phyloP scores from a whole-genome alignment of 2,888 invertebrate genomes.

The Eupsilia transversa region DNA sequence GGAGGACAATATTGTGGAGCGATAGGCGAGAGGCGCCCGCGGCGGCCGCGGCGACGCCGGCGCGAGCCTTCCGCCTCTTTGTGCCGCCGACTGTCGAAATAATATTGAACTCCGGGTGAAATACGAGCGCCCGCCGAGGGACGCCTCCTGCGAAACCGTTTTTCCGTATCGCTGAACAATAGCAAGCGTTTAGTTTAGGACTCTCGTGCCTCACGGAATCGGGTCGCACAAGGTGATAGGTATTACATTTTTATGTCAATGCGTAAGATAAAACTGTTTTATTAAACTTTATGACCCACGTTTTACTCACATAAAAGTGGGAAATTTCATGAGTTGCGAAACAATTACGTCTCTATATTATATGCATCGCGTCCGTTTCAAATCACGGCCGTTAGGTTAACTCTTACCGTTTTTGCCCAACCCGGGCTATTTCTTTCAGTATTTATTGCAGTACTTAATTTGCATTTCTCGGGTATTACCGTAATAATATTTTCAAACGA shows the following conservation, averaged over 20 bases:
- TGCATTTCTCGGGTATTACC: constrained; percentile 84
- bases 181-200: constrained; percentile 84
- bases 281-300: constrained; percentile 48
- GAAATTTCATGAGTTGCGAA: constrained; percentile 69
- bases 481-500: constrained; percentile 86
- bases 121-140: constrained; percentile 87
- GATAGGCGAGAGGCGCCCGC: constrained; percentile 84
- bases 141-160: constrained; percentile 86
- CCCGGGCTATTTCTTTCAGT: constrained; percentile 78
- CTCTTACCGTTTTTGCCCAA: constrained; percentile 77
- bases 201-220: constrained; percentile 77
- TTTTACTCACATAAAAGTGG: constrained; percentile 60
- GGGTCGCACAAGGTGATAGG: constrained; percentile 70
- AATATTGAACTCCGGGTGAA: constrained; percentile 89
- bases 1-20: constrained; percentile 89
- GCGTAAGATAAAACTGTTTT: constrained; percentile 44
- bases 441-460: constrained; percentile 85
- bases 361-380: constrained; percentile 73
- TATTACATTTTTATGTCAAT: constrained; percentile 64
- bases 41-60: constrained; percentile 77
- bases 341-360: constrained; percentile 72
- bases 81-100: constrained; percentile 87
- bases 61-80: constrained; percentile 87
- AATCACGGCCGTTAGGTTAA: constrained; percentile 75
- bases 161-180: constrained; percentile 88